These are phyloP conservation scores for Ophioninae sp. DNA, from an alignment of 2,888 invertebrate species.

Conservation along the genomic window DNA sequence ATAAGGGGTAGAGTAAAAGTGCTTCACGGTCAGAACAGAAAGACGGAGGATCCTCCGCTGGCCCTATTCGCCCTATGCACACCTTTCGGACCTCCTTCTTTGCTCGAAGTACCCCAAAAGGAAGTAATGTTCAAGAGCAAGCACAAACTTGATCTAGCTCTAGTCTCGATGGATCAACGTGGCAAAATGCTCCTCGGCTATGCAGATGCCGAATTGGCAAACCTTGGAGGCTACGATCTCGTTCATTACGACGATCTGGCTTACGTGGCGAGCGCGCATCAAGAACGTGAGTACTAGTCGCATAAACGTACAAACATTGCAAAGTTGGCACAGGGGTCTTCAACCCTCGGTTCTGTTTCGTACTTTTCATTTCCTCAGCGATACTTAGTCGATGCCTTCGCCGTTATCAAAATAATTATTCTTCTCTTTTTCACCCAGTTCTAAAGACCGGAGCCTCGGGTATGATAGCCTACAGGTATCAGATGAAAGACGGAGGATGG, in stretches of 20 bases:
- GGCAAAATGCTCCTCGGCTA: constrained; percentile 97
- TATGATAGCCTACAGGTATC: constrained; percentile 98
- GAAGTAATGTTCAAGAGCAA: constrained; percentile 99
- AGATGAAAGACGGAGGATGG: constrained; percentile 96
- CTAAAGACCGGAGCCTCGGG: constrained; percentile 99
- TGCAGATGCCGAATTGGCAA: constrained; percentile 94
- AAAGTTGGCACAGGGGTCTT: not conserved
- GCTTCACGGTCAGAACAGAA: constrained; percentile 97
- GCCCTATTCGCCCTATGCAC: constrained; percentile 99
- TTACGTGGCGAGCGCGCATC: constrained; percentile 99
- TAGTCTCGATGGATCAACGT: constrained; percentile 98
- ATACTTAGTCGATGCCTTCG: not conserved
- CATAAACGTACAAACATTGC: not conserved
- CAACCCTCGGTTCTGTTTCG: not conserved
- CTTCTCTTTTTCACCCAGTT: constrained; percentile 84
- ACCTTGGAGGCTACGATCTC: constrained; percentile 98
- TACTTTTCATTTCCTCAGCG: not conserved
- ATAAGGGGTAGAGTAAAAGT: constrained; percentile 98
- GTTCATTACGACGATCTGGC: constrained; percentile 99
- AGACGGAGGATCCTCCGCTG: constrained; percentile 95
- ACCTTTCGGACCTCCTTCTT: constrained; percentile 98
- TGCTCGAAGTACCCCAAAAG: constrained; percentile 98
- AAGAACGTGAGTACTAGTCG: constrained; percentile 92
- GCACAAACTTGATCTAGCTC: constrained; percentile 97
- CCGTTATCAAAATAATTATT: constrained; percentile 27